A percentile compares a stretch with the other conserved stretches of the same genome.
Conservation (phyloP, 92 coral and sea anemone species). For the Parazoanthus swiftii region DNA sequence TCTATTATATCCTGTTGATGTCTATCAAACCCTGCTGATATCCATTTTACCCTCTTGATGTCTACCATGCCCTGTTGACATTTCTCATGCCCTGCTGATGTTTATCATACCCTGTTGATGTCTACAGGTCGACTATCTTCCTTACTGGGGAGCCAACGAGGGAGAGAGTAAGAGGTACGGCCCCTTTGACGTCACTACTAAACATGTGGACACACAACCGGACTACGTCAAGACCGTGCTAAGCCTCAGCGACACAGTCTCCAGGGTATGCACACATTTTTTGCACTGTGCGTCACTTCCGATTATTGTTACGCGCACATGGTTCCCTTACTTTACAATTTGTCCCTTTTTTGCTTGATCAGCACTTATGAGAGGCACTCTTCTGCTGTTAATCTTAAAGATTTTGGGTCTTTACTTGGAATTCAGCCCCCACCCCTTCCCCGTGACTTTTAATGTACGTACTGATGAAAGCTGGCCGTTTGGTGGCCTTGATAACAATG, state of each 20-base stretch:
- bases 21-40: not conserved
- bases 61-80: too few relatives aligned
- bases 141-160: conserved; percentile 63
- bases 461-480: too few relatives aligned
- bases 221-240: conserved; percentile 64
- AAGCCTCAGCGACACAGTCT: conserved; percentile 19
- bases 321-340: not conserved
- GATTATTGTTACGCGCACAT: too few relatives aligned
- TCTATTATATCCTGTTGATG: not conserved
- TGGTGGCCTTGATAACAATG: too few relatives aligned
- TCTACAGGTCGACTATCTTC: conserved; percentile 63
- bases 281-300: not conserved
- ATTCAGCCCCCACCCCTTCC: too few relatives aligned
- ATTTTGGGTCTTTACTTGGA: too few relatives aligned
- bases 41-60: too few relatives aligned
- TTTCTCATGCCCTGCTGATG: not conserved
- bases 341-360: too few relatives aligned
- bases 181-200: conserved; percentile 58
- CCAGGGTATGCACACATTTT: conserved; percentile 16
- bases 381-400: too few relatives aligned
- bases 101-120: not conserved
- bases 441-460: too few relatives aligned
- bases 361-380: too few relatives aligned
- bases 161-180: conserved; percentile 60
- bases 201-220: conserved; percentile 63